Base-by-base conservation (phyloP, 2,888 invertebrate genomes). In the Yponomeuta plumbellus region DNA sequence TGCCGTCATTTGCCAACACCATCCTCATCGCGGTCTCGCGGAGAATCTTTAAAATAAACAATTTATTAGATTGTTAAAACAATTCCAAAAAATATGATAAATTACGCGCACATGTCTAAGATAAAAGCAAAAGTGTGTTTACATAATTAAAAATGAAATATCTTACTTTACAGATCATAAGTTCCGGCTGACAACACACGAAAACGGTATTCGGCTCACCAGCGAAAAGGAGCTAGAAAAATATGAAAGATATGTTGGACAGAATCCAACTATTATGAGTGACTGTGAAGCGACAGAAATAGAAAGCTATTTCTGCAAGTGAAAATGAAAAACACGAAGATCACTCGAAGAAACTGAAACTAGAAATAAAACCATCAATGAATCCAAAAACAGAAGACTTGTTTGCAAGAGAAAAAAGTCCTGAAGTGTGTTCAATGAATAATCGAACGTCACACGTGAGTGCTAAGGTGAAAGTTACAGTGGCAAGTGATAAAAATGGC, bases 91-190 rank as follows among this genome's bases (percentile, higher is more conserved):
- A 52, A 13, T 52, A 52, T 52, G 44, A 52, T 52, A 44, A 10
- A 44, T 13, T 52, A 17, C 17, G 17, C 44, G 17, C 44, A 4
- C 44, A 13, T 4, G 44, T 52, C 44, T 52, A 17, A 52, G 17
- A 52, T 52, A 52, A 52, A 13, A 52, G 44, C 44, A 8, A 22
- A 70, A 67, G 72, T 74, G 74, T 76, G 73, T 80, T 77, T 76
- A 79, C 72, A 67, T 75, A 73, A 76, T 74, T 71, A 73, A 73
- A 76, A 76, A 74, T 68, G 74, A 52, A 52, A 52, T 52, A 77
- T 79, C 75, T 79, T 74, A 80, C 73, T 75, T 85, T 86, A 68
- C 85, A 86, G 86, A 76, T 80, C 69, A 72, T 67, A 52, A 71
- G 74, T 78, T 76, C 79, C 81, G 77, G 76, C 70, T 70, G 70